phyloP scores from a whole-genome alignment of 2,888 invertebrate species.

The Agriopis leucophaearia region DNA sequence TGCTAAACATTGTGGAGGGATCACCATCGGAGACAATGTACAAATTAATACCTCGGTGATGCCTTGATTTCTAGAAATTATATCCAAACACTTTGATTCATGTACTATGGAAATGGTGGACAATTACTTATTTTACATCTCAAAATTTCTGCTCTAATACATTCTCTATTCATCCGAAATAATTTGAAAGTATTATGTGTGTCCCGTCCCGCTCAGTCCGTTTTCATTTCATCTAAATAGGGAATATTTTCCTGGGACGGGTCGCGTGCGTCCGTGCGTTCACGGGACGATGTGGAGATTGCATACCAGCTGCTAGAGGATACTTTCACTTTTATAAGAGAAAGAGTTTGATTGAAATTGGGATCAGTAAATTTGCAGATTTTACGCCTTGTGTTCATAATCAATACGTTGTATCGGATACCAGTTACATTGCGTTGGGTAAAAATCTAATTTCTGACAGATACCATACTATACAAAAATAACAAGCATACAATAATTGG shows the following conservation, averaged over 20 bases:
- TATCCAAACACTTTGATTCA: too few relatives aligned
- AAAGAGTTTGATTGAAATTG: neutral
- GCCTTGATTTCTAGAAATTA: too few relatives aligned
- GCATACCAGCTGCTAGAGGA: neutral
- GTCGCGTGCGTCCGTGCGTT: slow-evolving; percentile 8
- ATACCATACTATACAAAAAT: too few relatives aligned
- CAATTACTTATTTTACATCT: too few relatives aligned
- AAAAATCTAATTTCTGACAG: too few relatives aligned
- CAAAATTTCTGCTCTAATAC: neutral
- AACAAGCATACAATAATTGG: too few relatives aligned
- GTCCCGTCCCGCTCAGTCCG: neutral
- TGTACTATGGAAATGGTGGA: too few relatives aligned
- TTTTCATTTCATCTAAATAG: slow-evolving; percentile 1
- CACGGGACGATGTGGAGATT: neutral
- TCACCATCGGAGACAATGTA: too few relatives aligned
- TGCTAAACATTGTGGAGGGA: too few relatives aligned
- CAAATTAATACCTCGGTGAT: too few relatives aligned
- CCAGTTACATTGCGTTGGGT: too few relatives aligned
- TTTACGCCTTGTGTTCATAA: neutral
- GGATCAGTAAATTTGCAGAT: neutral
- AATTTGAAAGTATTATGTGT: neutral
- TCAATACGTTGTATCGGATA: neutral
- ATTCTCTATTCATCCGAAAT: neutral
- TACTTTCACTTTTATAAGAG: neutral
- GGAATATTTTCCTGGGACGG: neutral